Evolutionary conservation across 1,140 invertebrate species (phyloP).

Genomic region (Zaprionus gabonicus): DNA sequence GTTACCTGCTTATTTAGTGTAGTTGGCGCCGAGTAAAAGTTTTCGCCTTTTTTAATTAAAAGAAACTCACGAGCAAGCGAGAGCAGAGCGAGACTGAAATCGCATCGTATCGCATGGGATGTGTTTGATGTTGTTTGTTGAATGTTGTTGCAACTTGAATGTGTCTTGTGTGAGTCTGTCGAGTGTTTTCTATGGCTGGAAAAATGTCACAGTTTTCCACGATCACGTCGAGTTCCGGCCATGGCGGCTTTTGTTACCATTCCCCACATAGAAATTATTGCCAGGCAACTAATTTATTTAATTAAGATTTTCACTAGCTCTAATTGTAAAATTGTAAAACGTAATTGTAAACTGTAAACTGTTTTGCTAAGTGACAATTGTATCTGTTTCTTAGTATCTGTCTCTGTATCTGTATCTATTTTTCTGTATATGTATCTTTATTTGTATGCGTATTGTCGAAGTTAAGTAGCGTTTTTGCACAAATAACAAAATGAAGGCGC

Average conservation of each 20-base stretch:
- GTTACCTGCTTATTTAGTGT: constrained; percentile 72
- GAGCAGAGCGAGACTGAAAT: constrained; percentile 24
- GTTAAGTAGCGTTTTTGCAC: constrained; percentile 72
- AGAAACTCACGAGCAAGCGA: constrained; percentile 71
- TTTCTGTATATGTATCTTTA: constrained; percentile 26
- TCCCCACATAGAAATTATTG: constrained; percentile 76
- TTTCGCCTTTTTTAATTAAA: constrained; percentile 81
- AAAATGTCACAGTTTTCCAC: constrained; percentile 80
- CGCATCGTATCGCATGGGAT: constrained; percentile 60
- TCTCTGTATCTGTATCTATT: not conserved
- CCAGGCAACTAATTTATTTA: constrained; percentile 76
- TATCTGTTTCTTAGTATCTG: constrained; percentile 6
- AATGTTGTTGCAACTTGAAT: constrained; percentile 1
- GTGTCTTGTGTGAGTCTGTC: constrained; percentile 26
- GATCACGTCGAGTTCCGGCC: constrained; percentile 65
- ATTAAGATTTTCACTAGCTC: constrained; percentile 79
- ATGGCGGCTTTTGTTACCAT: constrained; percentile 68
- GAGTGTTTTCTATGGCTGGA: constrained; percentile 20
- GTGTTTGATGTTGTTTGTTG: constrained; percentile 33
- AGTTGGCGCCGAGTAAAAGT: constrained; percentile 73
- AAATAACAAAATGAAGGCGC: constrained; percentile 68
- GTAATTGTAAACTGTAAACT: constrained; percentile 18
- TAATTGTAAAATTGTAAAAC: constrained; percentile 43
- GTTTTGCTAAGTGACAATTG: constrained; percentile 21
- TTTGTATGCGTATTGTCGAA: constrained; percentile 24